Conservation (phyloP, 92 coral and sea anemone genomes). For the Phenganax subtilis region DNA sequence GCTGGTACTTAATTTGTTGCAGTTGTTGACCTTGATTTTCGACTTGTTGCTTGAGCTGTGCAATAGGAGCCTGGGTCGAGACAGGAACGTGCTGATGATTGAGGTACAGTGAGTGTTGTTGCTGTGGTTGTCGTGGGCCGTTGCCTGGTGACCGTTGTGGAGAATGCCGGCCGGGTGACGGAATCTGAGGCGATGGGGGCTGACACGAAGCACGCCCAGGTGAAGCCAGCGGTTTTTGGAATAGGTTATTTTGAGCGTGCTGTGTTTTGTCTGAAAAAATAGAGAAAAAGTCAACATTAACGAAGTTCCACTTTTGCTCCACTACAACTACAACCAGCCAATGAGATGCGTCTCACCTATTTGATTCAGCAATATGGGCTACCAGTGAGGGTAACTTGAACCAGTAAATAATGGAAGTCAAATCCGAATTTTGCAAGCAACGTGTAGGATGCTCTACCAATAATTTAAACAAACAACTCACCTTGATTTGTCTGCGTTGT, state of each 20-base stretch:
- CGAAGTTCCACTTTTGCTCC: not conserved
- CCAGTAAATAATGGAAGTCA: too few species aligned
- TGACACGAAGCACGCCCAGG: slow-evolving; percentile 69
- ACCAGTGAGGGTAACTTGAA: too few species aligned
- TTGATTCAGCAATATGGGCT: too few species aligned
- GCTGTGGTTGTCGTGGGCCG: slow-evolving; percentile 23
- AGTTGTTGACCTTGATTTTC: slow-evolving; percentile 36
- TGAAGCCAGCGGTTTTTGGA: slow-evolving; percentile 58
- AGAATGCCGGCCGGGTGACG: slow-evolving; percentile 61
- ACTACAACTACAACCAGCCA: not conserved
- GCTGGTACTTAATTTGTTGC: slow-evolving; percentile 37
- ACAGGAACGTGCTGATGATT: slow-evolving; percentile 32
- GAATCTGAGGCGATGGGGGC: slow-evolving; percentile 70
- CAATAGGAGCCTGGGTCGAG: slow-evolving; percentile 39
- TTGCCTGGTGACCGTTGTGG: slow-evolving; percentile 55
- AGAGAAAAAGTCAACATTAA: not conserved
- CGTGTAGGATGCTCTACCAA: not conserved
- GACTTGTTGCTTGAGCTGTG: slow-evolving; percentile 39
- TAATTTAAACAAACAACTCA: not conserved
- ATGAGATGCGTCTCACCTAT: too few species aligned
- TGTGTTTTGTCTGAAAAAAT: slow-evolving; percentile 63
- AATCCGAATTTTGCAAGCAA: too few species aligned
- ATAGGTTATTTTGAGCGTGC: slow-evolving; percentile 53
- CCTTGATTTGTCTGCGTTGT: slow-evolving; percentile 56
- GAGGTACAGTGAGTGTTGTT: slow-evolving; percentile 38